These are phyloP conservation scores for Hiodon tergisus DNA, from an alignment of 2,113 vertebrate genomes.

Conservation along the genomic window DNA sequence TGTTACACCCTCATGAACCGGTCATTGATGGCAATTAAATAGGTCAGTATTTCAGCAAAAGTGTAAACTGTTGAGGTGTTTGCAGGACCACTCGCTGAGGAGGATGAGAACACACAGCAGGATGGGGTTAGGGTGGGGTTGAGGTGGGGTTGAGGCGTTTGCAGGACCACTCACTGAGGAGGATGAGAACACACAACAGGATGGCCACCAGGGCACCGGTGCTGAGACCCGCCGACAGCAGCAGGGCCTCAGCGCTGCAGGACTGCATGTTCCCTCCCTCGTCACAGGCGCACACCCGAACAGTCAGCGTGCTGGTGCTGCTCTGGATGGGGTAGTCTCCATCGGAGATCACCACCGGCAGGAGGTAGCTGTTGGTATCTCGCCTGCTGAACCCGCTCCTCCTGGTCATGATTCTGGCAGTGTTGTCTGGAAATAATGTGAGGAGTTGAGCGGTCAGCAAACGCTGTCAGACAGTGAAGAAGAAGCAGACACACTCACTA, in stretches of 20 bases:
- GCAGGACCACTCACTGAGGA: slow-evolving; percentile 72
- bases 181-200: slow-evolving; percentile 80
- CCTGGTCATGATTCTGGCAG: slow-evolving; percentile 87
- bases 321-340: slow-evolving; percentile 91
- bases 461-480: background rate
- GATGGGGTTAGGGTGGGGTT: background rate
- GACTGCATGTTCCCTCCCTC: slow-evolving; percentile 81
- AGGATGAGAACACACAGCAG: too few species aligned
- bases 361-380: slow-evolving; percentile 82
- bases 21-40: too few species aligned
- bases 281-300: slow-evolving; percentile 81
- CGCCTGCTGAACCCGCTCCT: slow-evolving; percentile 84
- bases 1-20: too few species aligned
- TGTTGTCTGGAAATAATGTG: slow-evolving; percentile 75
- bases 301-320: slow-evolving; percentile 82
- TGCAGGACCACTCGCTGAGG: too few species aligned
- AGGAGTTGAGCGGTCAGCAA: background rate
- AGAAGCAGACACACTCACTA: background rate
- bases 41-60: too few species aligned
- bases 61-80: too few species aligned
- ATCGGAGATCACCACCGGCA: slow-evolving; percentile 92
- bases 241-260: slow-evolving; percentile 77
- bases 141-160: too few species aligned
- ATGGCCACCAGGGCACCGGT: slow-evolving; percentile 83
- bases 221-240: slow-evolving; percentile 81